Percentiles rank a stretch among this genome's conserved stretches.
phyloP scores from a whole-genome alignment of 2,113 vertebrate species.

The Rhabdornis inornatus region DNA sequence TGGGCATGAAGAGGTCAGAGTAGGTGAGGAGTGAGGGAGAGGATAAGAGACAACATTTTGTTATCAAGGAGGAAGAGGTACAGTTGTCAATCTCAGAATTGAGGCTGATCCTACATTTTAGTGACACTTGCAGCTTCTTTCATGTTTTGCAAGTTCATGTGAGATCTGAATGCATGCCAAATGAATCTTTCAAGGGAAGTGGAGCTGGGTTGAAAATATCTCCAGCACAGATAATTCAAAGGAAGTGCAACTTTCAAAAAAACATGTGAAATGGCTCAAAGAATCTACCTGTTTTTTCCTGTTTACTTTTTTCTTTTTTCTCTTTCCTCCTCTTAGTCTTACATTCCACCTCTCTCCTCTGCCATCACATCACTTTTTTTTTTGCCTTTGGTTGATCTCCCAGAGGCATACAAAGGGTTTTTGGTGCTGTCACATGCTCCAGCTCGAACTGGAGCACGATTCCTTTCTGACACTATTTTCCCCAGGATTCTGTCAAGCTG shows the following conservation, averaged over 20 bases:
- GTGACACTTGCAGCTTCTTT: conserved; percentile 4
- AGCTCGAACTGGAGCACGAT: not conserved
- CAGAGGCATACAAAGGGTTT: conserved; percentile 11
- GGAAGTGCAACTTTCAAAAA: conserved; percentile 23
- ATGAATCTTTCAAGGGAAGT: conserved; percentile 45
- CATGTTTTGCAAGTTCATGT: conserved; percentile 8
- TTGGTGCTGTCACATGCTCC: not conserved
- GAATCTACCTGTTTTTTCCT: conserved; percentile 24
- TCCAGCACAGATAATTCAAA: conserved; percentile 27
- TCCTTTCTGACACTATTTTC: not conserved
- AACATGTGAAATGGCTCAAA: not conserved
- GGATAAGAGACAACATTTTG: not conserved
- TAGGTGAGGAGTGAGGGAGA: not conserved
- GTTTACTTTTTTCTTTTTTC: not conserved
- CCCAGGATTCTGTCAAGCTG: not conserved
- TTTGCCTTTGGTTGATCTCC: not conserved
- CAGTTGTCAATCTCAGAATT: not conserved
- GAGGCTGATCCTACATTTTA: not conserved
- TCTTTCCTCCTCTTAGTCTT: not conserved
- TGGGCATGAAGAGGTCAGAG: not conserved
- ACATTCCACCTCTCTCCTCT: not conserved
- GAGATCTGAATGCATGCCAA: conserved; percentile 2
- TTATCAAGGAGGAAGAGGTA: not conserved
- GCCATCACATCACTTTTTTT: not conserved
- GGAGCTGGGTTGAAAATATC: not conserved